Conservation (phyloP, 37 sponge, comb jelly and placozoan genomes). For the Ephydatia muelleri region DNA sequence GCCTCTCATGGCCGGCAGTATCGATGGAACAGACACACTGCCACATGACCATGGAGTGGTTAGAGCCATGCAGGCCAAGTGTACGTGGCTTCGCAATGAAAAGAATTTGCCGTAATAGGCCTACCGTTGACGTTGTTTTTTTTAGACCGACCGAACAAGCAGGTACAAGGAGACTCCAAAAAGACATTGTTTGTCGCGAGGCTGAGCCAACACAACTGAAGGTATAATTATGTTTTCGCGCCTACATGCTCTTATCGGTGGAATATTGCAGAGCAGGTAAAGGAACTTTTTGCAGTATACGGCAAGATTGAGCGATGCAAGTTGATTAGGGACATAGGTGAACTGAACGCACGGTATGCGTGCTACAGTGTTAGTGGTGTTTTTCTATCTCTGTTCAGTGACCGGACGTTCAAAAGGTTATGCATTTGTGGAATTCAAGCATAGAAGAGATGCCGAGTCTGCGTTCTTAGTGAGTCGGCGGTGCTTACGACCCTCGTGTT, state of each 20-base stretch:
- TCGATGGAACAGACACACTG: slow-evolving; percentile 93
- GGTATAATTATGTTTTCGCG: slow-evolving; percentile 28
- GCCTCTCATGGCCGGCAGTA: slow-evolving; percentile 93
- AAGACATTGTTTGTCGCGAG: slow-evolving; percentile 84
- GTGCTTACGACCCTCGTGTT: no score
- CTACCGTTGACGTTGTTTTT: neutral
- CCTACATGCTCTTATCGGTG: neutral
- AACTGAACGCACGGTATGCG: neutral
- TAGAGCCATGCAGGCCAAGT: slow-evolving; percentile 79
- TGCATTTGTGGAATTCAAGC: slow-evolving; percentile 83
- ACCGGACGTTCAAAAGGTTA: slow-evolving; percentile 88
- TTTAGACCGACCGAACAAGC: slow-evolving; percentile 63
- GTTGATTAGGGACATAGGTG: slow-evolving; percentile 91
- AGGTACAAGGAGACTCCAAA: slow-evolving; percentile 57
- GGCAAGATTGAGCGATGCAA: slow-evolving; percentile 75
- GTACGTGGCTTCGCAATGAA: slow-evolving; percentile 33
- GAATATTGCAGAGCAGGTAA: slow-evolving; percentile 47
- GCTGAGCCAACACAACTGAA: slow-evolving; percentile 77
- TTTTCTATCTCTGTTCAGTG: slow-evolving; percentile 29
- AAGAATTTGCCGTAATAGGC: neutral
- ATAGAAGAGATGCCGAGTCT: slow-evolving; percentile 44
- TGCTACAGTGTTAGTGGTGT: neutral
- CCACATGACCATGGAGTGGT: slow-evolving; percentile 91
- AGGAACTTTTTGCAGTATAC: slow-evolving; percentile 67
- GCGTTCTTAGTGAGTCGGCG: slow-evolving; percentile 63